Conservation (phyloP, 2,797 vertebrate species). For the Schizothorax lantsangensis region DNA sequence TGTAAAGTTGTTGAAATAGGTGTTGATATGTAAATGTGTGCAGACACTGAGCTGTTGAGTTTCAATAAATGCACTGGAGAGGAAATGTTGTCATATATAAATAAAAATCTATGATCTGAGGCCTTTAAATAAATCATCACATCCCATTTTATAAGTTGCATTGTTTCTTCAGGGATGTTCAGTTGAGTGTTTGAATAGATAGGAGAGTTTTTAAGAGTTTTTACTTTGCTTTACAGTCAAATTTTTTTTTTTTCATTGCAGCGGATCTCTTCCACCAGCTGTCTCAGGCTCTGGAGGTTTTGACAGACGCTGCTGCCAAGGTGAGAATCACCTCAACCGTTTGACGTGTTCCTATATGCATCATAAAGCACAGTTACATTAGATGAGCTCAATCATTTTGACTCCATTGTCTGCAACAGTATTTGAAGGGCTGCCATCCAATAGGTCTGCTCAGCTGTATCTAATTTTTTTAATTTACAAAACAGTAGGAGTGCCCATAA, state of each 20-base stretch:
- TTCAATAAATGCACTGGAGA: background rate
- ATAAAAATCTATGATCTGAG: background rate
- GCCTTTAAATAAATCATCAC: background rate
- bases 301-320: slow-evolving; percentile 91
- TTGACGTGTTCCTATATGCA: background rate
- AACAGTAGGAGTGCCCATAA: too few species aligned
- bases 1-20: background rate
- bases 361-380: background rate
- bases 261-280: slow-evolving; percentile 95
- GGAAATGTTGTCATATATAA: background rate
- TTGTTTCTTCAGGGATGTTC: background rate
- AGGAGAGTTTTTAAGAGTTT: background rate
- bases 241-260: slow-evolving; percentile 61
- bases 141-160: background rate
- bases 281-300: slow-evolving; percentile 94
- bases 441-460: background rate
- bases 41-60: background rate
- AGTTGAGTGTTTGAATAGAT: background rate
- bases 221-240: background rate
- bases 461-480: too few species aligned
- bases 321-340: slow-evolving; percentile 75
- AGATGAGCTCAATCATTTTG: background rate
- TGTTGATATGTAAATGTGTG: background rate
- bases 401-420: background rate
- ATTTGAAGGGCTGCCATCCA: background rate